These are phyloP conservation scores for Girardia tigrina DNA, from an alignment of 2,888 invertebrate species.

Conservation along the genomic window DNA sequence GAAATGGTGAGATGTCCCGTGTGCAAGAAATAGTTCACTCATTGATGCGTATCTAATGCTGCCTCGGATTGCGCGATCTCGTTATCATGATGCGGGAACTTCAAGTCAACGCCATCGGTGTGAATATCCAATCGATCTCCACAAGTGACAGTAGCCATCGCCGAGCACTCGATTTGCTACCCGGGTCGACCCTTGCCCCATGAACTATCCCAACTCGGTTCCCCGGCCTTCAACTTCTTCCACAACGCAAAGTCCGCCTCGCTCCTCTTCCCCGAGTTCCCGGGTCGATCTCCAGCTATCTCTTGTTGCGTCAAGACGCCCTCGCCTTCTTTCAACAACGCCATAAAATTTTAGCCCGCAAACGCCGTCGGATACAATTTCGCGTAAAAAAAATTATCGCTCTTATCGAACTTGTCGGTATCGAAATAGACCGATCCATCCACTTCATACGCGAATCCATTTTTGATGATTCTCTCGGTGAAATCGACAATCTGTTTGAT, in stretches of 20 bases:
- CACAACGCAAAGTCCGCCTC: constrained; percentile 88
- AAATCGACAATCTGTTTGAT: constrained; percentile 82
- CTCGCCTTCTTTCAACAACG: constrained; percentile 53
- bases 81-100: constrained; percentile 98
- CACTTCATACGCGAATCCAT: constrained; percentile 62
- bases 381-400: constrained; percentile 77
- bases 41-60: constrained; percentile 54
- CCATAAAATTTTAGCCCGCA: constrained; percentile 61
- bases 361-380: constrained; percentile 95
- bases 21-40: constrained; percentile 95
- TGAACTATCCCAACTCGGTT: constrained; percentile 88
- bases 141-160: constrained; percentile 75
- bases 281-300: too few relatives aligned
- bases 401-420: constrained; percentile 69
- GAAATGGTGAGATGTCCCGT: constrained; percentile 91
- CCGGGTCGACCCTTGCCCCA: constrained; percentile 86
- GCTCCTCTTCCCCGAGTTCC: constrained; percentile 54
- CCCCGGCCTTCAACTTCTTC: constrained; percentile 89
- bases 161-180: constrained; percentile 99
- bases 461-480: constrained; percentile 70
- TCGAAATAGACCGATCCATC: constrained; percentile 95
- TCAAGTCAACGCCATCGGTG: constrained; percentile 77
- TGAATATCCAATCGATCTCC: constrained; percentile 83
- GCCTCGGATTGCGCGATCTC: constrained; percentile 90
- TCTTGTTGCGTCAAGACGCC: constrained; percentile 57